Evolutionary conservation across 35 echinoderm and acorn worm species (phyloP).

Genomic region (Nesometra sesokonis): DNA sequence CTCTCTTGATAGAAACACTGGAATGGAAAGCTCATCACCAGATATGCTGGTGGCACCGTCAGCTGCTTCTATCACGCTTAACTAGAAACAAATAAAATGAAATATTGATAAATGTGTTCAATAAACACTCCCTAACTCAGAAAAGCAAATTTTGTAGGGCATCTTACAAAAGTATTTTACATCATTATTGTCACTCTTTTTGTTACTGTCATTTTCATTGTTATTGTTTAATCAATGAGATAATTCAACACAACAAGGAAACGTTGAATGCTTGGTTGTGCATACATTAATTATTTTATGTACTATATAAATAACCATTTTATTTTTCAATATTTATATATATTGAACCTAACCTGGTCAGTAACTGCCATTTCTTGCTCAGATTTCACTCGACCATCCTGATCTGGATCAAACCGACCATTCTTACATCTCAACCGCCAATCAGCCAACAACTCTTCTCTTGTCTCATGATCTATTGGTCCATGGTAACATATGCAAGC

Average conservation of each 20-base stretch:
- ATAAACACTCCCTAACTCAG: too few relatives aligned
- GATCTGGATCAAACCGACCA: slow-evolving; percentile 37
- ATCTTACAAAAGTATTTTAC: too few relatives aligned
- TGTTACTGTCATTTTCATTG: too few relatives aligned
- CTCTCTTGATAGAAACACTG: background rate
- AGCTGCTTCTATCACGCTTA: background rate
- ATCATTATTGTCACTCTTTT: too few relatives aligned
- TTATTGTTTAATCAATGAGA: too few relatives aligned
- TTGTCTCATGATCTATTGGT: slow-evolving; percentile 53
- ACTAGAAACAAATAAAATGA: background rate
- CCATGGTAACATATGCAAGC: slow-evolving; percentile 78
- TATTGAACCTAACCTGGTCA: background rate
- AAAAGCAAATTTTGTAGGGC: too few relatives aligned
- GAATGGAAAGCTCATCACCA: background rate
- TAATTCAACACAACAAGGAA: too few relatives aligned
- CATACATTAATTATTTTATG: too few relatives aligned
- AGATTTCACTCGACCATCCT: background rate
- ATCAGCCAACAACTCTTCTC: slow-evolving; percentile 43
- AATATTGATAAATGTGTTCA: too few relatives aligned
- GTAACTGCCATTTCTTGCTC: background rate
- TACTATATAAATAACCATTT: too few relatives aligned
- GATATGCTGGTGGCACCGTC: background rate
- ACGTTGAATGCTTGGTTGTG: too few relatives aligned
- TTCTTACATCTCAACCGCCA: slow-evolving; percentile 56
- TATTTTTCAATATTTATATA: too few relatives aligned